Percentiles rank a stretch among this genome's conserved stretches.
Conservation (phyloP, 37 sponge, comb jelly and placozoan species). For the Eunapius fragilis region DNA sequence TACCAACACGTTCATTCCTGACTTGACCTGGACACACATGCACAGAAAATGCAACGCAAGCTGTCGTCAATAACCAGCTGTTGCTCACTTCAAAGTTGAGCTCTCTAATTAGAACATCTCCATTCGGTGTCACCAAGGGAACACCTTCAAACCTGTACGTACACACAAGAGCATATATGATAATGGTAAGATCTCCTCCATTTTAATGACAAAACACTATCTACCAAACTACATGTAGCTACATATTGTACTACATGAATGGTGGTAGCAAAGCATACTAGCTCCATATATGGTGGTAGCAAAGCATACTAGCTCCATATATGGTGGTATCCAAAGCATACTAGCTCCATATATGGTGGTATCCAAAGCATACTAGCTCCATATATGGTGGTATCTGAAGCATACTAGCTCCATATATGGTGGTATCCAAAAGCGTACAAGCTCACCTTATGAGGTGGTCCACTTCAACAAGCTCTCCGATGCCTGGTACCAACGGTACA, state of each 20-base stretch:
- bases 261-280: no score
- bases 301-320: no score
- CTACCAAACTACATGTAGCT: neutral
- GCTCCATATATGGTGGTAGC: no score
- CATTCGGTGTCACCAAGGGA: constrained; percentile 94
- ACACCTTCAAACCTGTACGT: constrained; percentile 84
- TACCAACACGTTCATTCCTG: constrained; percentile 92
- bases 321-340: no score
- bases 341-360: no score
- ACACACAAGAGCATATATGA: neutral
- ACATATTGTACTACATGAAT: no score
- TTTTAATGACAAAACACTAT: neutral
- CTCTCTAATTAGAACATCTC: constrained; percentile 80
- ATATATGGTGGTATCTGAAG: no score
- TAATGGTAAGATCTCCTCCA: neutral
- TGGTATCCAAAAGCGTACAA: no score
- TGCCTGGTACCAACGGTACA: constrained; percentile 83
- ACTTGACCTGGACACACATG: constrained; percentile 58
- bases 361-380: no score
- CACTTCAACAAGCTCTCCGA: constrained; percentile 70
- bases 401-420: no score
- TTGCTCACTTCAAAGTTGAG: constrained; percentile 81
- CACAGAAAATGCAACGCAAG: neutral
- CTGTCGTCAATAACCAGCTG: neutral
- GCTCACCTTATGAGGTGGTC: constrained; percentile 81